Evolutionary conservation across 2,113 vertebrate genomes (phyloP).

Genomic region (Phyllostomus discolor): DNA sequence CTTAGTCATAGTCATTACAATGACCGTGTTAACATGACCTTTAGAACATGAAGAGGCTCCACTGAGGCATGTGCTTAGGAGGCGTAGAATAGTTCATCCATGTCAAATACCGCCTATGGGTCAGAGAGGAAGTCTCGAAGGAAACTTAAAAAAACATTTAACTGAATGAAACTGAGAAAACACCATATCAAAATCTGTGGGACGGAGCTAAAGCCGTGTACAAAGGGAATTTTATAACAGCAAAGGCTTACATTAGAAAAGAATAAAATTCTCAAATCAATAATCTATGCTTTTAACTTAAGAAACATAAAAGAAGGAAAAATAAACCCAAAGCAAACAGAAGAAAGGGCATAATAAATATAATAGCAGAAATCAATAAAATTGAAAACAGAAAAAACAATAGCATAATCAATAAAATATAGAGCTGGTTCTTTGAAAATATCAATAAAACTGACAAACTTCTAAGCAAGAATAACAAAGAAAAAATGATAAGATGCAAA

Average conservation of each 20-base stretch:
- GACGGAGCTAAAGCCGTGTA: background rate
- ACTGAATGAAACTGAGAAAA: background rate
- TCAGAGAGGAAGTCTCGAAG: background rate
- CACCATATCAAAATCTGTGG: background rate
- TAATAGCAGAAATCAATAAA: background rate
- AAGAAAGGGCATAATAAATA: background rate
- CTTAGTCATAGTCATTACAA: background rate
- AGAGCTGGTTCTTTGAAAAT: background rate
- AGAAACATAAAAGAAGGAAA: background rate
- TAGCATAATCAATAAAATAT: background rate
- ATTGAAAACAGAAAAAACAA: background rate
- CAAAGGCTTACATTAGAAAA: slow-evolving; percentile 13
- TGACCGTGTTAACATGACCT: background rate
- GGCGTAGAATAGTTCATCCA: background rate
- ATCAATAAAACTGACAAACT: background rate
- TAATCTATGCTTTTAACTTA: background rate
- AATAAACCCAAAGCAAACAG: background rate
- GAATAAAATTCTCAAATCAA: background rate
- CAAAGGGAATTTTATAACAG: background rate
- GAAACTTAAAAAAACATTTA: background rate
- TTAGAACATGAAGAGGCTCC: background rate
- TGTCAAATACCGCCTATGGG: background rate
- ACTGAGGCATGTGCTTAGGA: background rate
- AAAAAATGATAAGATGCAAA: background rate
- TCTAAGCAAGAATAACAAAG: background rate